Percentiles rank a stretch among this genome's conserved stretches.
These are phyloP conservation scores for Oncorhynchus tshawytscha DNA, from an alignment of 2,113 vertebrate species.

Conservation along the genomic window DNA sequence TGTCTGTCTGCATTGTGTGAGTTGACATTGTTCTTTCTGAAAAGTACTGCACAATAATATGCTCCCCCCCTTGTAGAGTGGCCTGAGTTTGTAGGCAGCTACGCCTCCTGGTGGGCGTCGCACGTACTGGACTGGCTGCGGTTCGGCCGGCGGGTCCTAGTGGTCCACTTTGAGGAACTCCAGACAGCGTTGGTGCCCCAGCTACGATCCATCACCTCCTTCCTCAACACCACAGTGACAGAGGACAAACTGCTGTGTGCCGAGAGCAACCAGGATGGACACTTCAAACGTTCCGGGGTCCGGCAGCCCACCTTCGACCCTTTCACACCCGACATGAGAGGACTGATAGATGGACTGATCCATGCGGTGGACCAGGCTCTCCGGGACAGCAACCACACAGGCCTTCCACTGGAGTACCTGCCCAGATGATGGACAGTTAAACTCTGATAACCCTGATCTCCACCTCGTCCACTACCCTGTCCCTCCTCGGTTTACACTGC, in stretches of 20 bases:
- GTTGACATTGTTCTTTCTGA: no score
- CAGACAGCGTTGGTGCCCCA: conserved; percentile 75
- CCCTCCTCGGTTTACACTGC: no score
- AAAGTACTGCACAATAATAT: no score
- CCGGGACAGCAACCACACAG: conserved; percentile 75
- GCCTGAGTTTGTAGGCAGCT: conserved; percentile 86
- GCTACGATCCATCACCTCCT: conserved; percentile 76
- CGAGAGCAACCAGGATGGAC: conserved; percentile 85
- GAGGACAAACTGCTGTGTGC: conserved; percentile 83
- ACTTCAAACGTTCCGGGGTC: conserved; percentile 77
- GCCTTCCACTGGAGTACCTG: conserved; percentile 81
- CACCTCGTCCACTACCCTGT: no score
- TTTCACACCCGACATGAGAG: conserved; percentile 84
- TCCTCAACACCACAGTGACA: conserved; percentile 76
- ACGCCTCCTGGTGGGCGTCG: conserved; percentile 87
- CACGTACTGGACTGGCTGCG: conserved; percentile 85
- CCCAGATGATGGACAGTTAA: conserved; percentile 77
- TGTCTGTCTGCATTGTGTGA: no score
- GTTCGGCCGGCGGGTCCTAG: conserved; percentile 76
- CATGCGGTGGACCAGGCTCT: conserved; percentile 81
- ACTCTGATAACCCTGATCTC: no score
- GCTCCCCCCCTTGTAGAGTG: conserved; percentile 70
- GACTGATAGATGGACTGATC: conserved; percentile 81
- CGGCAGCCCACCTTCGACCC: conserved; percentile 75
- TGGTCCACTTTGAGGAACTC: conserved; percentile 83